Evolutionary conservation across 2,113 vertebrate genomes (phyloP).

Genomic region (human (Homo sapiens)): GRCh38 chr12:125227501-125228000

Average conservation of each 20-base stretch:
- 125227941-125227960: not conserved
- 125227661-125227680: not conserved
- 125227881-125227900: not conserved
- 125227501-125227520: not conserved
- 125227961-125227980: too few relatives aligned
- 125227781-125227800: not conserved
- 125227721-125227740: accelerated
- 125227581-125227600: not conserved
- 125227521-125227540: not conserved
- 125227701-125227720: not conserved
- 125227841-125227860: accelerated
- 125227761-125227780: not conserved
- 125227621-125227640: not conserved
- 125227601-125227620: not conserved
- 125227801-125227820: not conserved
- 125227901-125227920: not conserved
- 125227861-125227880: not conserved
- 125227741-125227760: not conserved
- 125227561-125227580: not conserved
- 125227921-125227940: not conserved
- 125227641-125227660: not conserved
- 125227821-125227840: not conserved
- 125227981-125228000: not conserved
- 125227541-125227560: not conserved
- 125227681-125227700: too few relatives aligned